Percentiles rank a stretch among this genome's conserved stretches.
phyloP scores from a whole-genome alignment of 23 tunicate genomes.

The Ascidia mentula region DNA sequence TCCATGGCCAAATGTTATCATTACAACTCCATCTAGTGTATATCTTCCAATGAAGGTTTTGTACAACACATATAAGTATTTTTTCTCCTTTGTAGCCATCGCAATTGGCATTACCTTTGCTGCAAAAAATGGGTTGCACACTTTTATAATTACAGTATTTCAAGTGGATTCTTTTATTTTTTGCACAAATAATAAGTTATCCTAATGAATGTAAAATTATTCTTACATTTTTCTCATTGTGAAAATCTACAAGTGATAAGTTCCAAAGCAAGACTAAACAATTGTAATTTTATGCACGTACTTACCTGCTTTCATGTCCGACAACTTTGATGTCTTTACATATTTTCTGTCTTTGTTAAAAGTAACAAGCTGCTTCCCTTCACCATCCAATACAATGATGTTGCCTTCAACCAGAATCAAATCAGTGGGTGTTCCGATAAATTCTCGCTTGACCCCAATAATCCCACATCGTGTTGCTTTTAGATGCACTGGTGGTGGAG shows the following conservation, averaged over 20 bases:
- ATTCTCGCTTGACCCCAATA: constrained; percentile 36
- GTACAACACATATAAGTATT: constrained; percentile 35
- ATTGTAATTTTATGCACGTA: too few species aligned
- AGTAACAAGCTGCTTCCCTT: constrained; percentile 42
- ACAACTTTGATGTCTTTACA: not conserved
- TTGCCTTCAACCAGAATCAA: constrained; percentile 28
- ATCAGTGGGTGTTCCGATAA: constrained; percentile 33
- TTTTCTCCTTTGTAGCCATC: constrained; percentile 21
- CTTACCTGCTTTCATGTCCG: constrained; percentile 2
- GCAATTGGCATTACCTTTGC: constrained; percentile 45
- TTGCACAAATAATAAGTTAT: not conserved
- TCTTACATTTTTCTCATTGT: too few species aligned
- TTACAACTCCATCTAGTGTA: constrained; percentile 29
- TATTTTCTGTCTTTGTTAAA: constrained; percentile 51
- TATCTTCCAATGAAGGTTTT: constrained; percentile 9
- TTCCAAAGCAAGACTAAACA: too few species aligned
- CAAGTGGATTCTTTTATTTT: too few species aligned
- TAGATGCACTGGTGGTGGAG: constrained; percentile 22
- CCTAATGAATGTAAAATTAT: not conserved
- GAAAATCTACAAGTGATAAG: too few species aligned
- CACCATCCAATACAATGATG: constrained; percentile 48
- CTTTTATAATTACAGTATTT: too few species aligned
- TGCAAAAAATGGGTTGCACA: too few species aligned
- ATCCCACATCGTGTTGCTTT: constrained; percentile 14
- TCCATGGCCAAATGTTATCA: constrained; percentile 34